These are phyloP conservation scores for Melanaphis sacchari DNA, from an alignment of 1,140 invertebrate genomes.

Conservation along the genomic window DNA sequence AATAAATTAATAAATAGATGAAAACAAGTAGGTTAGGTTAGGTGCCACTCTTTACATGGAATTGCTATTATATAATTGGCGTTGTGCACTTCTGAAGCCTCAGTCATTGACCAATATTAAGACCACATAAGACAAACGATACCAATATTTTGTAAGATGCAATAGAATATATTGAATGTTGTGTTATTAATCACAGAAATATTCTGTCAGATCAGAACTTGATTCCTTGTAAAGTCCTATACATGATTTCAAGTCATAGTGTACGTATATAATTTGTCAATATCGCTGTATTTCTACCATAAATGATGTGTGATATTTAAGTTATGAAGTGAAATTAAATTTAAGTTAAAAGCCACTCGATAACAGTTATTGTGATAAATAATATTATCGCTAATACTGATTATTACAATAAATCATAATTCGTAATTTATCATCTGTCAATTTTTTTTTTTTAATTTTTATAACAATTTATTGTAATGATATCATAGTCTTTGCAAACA, in stretches of 20 bases:
- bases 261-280: not conserved
- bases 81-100: not conserved
- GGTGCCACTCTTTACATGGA: not conserved
- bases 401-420: not conserved
- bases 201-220: not conserved
- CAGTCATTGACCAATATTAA: no score
- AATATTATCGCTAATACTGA: not conserved
- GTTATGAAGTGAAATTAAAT: not conserved
- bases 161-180: not conserved
- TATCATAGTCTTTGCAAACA: not conserved
- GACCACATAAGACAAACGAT: not conserved
- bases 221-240: not conserved
- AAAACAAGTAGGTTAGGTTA: not conserved
- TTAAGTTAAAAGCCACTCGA: not conserved
- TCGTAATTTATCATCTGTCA: not conserved
- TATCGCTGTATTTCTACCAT: not conserved
- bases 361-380: not conserved
- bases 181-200: not conserved
- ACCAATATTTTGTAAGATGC: not conserved
- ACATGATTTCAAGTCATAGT: not conserved
- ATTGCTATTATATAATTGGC: not conserved
- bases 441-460: not conserved
- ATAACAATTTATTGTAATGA: not conserved
- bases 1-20: not conserved
- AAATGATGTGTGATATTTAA: not conserved